These are phyloP conservation scores for Pionites leucogaster DNA, from an alignment of 2,113 vertebrate species.

Conservation along the genomic window DNA sequence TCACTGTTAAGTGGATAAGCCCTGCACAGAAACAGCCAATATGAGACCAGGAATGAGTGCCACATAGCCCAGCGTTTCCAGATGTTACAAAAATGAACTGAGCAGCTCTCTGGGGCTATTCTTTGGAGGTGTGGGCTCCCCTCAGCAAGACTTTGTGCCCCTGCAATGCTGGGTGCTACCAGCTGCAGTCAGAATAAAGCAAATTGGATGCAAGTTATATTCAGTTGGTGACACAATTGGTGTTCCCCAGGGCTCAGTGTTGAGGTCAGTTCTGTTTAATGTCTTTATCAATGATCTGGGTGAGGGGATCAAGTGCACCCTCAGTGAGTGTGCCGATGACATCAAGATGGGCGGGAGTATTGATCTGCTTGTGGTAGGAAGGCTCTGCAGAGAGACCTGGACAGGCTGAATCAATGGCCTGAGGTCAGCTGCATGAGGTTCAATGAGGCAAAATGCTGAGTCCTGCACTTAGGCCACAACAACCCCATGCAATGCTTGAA, in stretches of 20 bases:
- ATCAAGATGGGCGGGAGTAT: not conserved
- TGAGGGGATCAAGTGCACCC: accelerated
- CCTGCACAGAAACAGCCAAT: not conserved
- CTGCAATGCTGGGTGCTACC: not conserved
- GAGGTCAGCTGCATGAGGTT: not conserved
- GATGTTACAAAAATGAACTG: not conserved
- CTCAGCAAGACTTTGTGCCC: not conserved
- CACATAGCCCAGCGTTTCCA: not conserved
- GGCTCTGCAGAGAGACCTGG: not conserved
- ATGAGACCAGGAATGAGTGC: not conserved
- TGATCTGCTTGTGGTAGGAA: not conserved
- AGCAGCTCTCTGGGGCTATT: not conserved
- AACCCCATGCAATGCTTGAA: not conserved
- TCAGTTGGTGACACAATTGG: not conserved
- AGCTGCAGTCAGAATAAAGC: not conserved
- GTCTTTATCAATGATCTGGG: not conserved
- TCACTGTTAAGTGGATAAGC: not conserved
- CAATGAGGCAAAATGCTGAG: not conserved
- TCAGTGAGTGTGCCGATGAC: not conserved
- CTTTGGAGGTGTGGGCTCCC: not conserved
- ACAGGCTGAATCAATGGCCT: too few relatives aligned
- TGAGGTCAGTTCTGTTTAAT: not conserved
- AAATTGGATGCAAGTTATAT: too few relatives aligned
- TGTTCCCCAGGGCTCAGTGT: not conserved
- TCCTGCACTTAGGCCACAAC: not conserved